Evolutionary conservation across 2,888 invertebrate genomes (phyloP), one percentile per base, ranked within the genome.

Genomic region (Polyploca ridens): DNA sequence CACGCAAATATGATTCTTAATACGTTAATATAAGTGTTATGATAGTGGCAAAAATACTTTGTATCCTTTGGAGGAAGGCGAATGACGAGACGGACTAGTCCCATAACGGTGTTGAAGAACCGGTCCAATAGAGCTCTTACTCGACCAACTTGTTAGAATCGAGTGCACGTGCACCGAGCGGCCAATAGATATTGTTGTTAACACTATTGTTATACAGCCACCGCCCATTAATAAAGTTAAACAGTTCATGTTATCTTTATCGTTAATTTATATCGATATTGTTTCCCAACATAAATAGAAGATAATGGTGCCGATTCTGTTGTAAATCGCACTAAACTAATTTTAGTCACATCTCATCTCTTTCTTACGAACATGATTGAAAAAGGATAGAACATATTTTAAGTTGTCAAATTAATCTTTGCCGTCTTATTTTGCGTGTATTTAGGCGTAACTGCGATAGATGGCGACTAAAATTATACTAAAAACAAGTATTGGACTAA

Each of bases 31-130:
- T 61, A 61, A 49, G 41, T 62, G 59, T 59, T 62, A 58, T 41
- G 70, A 71, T 72, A 63, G 59, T 65, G 63, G 59, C 63, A 60
- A 67, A 49, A 62, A 66, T 68, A 38, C 65, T 67, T 72, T 63
- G 66, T 64, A 68, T 66, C 68, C 69, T 65, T 60, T 65, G 63
- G 69, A 72, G 11, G 41, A 44, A 33, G 44, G 64, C 49, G 57
- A 59, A 63, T 62, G 46, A 46, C 46, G 46, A 46, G 46, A 63
- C 61, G 63, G 71, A 69, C 72, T 75, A 74, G 73, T 74, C 73
- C 71, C 71, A 65, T 87, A 88, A 88, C 88, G 85, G 87, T 82
- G 71, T 68, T 63, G 62, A n/a, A 63, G 71, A 88, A 87, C 88
- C 86, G 87, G 88, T 88, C 78, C 75, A 79, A 68, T 75, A 76